Base-by-base conservation (phyloP, 2,797 vertebrate species). In the Poeciliopsis turneri region DNA sequence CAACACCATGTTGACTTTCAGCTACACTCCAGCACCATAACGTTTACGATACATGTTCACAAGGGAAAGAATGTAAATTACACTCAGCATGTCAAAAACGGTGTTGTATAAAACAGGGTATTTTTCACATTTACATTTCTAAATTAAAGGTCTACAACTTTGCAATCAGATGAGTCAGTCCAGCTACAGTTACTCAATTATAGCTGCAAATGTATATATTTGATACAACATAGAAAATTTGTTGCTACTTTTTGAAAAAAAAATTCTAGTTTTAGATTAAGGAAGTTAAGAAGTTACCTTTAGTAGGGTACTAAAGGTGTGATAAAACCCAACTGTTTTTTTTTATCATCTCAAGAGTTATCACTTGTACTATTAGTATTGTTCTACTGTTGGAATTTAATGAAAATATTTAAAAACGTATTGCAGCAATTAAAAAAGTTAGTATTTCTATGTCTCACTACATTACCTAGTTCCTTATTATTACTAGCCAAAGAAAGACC, bases 1-100 rank as follows among this genome's bases (percentile, higher is more conserved):
- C 43, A 83, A 39, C 53, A 79, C 51, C 73, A 80, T 55, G 68
- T 77, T 78, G 71, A 78, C 18, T 82, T 89, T 82, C 73, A 75
- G 76, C 57, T 33, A 74, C 25, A 72, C 47, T 46, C 69, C 76
- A 74, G 25, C 20, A 30, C 36, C 33, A 15, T 33, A 77, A 80
- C 76, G 57, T 86, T 68, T 78, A 72, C 80, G 11, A 73, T 55
- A 8, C 39, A 61, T 51, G 57, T 73, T 51, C n/a, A 78, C 36
- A 76, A 69, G 55, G 49, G 39, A 46, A 78, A 45, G 36, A n/a
- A 68, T 18, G 25, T 23, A 53, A 76, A 41, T n/a, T n/a, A 61
- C 36, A 0, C 5, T 61, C 2, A 64, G 36, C 15, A 11, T 39
- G 46, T 36, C 51, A n/a, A 53, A 12, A 77, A 69, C 36, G 13